These are phyloP conservation scores for Protonibea diacanthus DNA, from an alignment of 2,797 vertebrate species.

Conservation along the genomic window DNA sequence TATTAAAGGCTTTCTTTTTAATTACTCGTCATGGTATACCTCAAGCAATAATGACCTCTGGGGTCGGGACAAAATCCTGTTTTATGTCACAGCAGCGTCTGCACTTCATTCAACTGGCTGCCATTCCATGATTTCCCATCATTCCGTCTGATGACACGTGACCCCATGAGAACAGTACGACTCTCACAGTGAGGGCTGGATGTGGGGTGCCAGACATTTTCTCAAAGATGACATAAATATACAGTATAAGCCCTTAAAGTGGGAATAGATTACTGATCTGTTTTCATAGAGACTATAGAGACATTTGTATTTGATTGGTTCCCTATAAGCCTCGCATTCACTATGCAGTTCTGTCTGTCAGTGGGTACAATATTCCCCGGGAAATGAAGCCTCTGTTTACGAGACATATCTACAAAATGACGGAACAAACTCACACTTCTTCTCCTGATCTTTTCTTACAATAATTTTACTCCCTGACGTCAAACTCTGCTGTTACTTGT, in stretches of 20 bases:
- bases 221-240: not conserved
- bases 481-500: no score
- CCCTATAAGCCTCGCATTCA: no score
- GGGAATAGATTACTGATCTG: no score
- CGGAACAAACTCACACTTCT: no score
- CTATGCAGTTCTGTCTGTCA: no score
- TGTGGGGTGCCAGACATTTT: not conserved
- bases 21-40: not conserved
- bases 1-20: not conserved
- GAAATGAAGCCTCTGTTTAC: no score
- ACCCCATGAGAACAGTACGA: slow-evolving; percentile 26
- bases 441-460: no score
- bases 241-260: not conserved
- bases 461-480: no score
- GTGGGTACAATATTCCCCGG: no score
- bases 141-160: slow-evolving; percentile 26
- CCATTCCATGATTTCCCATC: slow-evolving; percentile 64
- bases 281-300: no score
- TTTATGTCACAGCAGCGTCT: slow-evolving; percentile 65
- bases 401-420: no score
- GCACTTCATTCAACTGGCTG: slow-evolving; percentile 40
- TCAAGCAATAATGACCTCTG: slow-evolving; percentile 3
- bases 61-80: slow-evolving; percentile 17
- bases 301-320: no score
- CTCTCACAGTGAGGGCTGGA: slow-evolving; percentile 13